Evolutionary conservation across 2,113 vertebrate genomes (phyloP).

Genomic region (Corythoichthys intestinalis): DNA sequence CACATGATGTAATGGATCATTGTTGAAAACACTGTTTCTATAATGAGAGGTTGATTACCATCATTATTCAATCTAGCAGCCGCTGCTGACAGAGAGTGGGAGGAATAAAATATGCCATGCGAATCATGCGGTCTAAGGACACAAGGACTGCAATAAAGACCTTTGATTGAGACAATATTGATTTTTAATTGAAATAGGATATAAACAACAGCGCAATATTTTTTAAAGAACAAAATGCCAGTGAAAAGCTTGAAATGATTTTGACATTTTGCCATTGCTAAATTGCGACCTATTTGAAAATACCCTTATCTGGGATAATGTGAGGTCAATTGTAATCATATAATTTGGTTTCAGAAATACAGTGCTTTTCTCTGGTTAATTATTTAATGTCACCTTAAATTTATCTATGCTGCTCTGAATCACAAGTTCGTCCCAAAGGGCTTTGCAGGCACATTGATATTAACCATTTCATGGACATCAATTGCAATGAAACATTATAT

Average conservation of each 20-base stretch:
- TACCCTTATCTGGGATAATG: no score
- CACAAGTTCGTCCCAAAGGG: no score
- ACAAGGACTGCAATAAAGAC: background rate
- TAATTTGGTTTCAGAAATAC: no score
- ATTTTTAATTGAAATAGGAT: background rate
- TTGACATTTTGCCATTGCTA: background rate
- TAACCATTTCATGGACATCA: no score
- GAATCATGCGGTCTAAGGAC: slow-evolving; percentile 1
- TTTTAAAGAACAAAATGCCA: background rate
- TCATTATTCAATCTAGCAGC: slow-evolving; percentile 8
- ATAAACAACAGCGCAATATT: no score
- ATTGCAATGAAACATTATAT: no score
- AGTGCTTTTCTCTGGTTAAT: slow-evolving; percentile 17
- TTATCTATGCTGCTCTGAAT: no score
- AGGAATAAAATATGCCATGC: background rate
- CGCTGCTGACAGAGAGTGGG: background rate
- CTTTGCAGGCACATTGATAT: no score
- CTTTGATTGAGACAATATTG: background rate
- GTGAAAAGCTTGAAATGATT: background rate
- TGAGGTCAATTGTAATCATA: no score
- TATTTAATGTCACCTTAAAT: no score
- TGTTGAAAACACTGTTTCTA: background rate
- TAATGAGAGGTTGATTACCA: slow-evolving; percentile 3
- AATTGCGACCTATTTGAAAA: background rate
- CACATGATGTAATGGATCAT: slow-evolving; percentile 5